Evolutionary conservation across 2,888 invertebrate genomes (phyloP).

Genomic region (Cosmia pyralina): DNA sequence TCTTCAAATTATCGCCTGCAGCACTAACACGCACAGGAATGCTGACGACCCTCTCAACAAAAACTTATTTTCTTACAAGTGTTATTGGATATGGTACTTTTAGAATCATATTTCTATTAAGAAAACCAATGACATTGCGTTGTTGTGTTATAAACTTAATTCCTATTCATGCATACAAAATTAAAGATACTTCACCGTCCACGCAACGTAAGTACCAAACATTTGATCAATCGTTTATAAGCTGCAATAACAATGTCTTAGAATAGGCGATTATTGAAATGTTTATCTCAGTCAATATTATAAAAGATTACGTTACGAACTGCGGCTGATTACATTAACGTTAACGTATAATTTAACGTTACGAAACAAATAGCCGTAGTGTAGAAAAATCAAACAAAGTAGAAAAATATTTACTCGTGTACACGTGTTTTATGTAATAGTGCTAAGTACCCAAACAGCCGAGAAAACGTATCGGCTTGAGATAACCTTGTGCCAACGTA

Average conservation of each 20-base stretch:
- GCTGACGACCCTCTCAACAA: slow-evolving; percentile 52
- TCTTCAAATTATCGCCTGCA: slow-evolving; percentile 85
- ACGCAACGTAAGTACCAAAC: background rate
- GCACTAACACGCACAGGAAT: slow-evolving; percentile 71
- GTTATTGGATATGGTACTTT: slow-evolving; percentile 9
- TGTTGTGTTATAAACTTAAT: background rate
- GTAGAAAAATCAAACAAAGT: slow-evolving; percentile 54
- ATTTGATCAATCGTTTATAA: slow-evolving; percentile 5
- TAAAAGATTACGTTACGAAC: slow-evolving; percentile 35
- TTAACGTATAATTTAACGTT: slow-evolving; percentile 52
- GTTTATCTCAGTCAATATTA: slow-evolving; percentile 29
- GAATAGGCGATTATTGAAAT: slow-evolving; percentile 14
- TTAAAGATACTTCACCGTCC: slow-evolving; percentile 15
- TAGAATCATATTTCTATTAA: slow-evolving; percentile 7
- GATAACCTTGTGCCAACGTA: slow-evolving; percentile 61
- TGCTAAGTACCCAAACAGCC: slow-evolving; percentile 60
- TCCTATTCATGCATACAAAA: slow-evolving; percentile 25
- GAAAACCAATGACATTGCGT: background rate
- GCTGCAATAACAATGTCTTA: slow-evolving; percentile 10
- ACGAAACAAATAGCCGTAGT: slow-evolving; percentile 49
- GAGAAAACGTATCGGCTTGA: slow-evolving; percentile 48
- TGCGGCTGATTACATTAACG: slow-evolving; percentile 43
- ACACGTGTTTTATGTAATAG: slow-evolving; percentile 64
- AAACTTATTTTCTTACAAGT: slow-evolving; percentile 41
- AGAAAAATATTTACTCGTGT: slow-evolving; percentile 59